Evolutionary conservation across 2,113 vertebrate genomes (phyloP).

Genomic region (Carlito syrichta): DNA sequence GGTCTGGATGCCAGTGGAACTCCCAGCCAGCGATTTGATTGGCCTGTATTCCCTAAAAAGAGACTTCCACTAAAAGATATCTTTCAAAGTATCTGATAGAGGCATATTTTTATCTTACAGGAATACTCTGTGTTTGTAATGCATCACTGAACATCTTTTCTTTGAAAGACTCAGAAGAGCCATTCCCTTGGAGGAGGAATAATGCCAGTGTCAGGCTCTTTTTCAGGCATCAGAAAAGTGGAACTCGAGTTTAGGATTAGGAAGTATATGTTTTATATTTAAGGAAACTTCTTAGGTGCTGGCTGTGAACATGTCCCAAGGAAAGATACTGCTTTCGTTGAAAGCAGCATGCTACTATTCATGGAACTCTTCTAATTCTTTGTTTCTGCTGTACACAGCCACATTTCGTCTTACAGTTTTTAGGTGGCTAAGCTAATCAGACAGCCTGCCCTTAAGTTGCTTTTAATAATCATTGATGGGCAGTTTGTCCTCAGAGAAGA

Average conservation of each 20-base stretch:
- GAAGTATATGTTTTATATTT: neutral
- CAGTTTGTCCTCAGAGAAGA: conserved; percentile 49
- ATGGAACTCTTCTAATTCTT: conserved; percentile 4
- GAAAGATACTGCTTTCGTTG: neutral
- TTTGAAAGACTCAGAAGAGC: conserved; percentile 27
- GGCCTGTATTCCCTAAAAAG: neutral
- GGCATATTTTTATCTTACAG: neutral
- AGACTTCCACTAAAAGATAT: neutral
- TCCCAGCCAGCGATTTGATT: neutral
- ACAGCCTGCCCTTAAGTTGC: conserved; percentile 58
- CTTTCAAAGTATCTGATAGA: conserved; percentile 1
- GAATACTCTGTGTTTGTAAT: neutral
- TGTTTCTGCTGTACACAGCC: neutral
- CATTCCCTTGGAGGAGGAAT: neutral
- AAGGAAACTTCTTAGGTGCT: neutral
- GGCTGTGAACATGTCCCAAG: neutral
- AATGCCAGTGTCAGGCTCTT: neutral
- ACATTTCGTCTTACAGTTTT: conserved; percentile 40
- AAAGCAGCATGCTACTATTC: neutral
- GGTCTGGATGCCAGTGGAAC: neutral
- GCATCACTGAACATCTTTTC: neutral
- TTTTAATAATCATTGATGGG: conserved; percentile 66
- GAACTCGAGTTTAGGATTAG: neutral
- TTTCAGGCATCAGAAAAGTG: neutral
- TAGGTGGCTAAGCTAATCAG: conserved; percentile 53